Conservation (phyloP, 2,888 invertebrate species). For the Xanthorhoe spadicearia region DNA sequence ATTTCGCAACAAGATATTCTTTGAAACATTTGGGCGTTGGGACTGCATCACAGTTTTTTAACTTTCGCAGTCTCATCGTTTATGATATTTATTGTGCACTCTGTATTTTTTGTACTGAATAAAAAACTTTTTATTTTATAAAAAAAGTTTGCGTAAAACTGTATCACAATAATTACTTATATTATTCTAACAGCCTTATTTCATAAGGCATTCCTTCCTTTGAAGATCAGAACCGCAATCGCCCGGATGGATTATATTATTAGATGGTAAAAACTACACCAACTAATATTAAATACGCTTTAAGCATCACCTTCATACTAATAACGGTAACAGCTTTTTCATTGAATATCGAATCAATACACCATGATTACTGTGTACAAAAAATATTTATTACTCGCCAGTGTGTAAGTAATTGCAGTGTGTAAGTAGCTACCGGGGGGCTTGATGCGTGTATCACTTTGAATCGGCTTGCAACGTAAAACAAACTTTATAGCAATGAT, state of each 20-base stretch:
- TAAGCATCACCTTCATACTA: slow-evolving; percentile 22
- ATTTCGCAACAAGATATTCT: too few relatives aligned
- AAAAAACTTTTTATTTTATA: too few relatives aligned
- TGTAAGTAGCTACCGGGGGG: slow-evolving; percentile 37
- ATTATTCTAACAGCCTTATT: too few relatives aligned
- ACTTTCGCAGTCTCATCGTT: too few relatives aligned
- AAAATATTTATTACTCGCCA: slow-evolving; percentile 42
- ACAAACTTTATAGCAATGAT: neutral
- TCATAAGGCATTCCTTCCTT: too few relatives aligned
- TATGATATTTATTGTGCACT: too few relatives aligned
- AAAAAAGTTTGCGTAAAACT: too few relatives aligned
- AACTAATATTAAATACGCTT: slow-evolving; percentile 14
- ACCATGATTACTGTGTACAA: slow-evolving; percentile 40
- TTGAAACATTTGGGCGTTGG: too few relatives aligned
- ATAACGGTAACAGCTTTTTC: slow-evolving; percentile 42
- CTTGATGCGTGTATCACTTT: slow-evolving; percentile 15
- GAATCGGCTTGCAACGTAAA: slow-evolving; percentile 4
- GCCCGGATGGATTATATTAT: neutral
- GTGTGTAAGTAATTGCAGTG: slow-evolving; percentile 42
- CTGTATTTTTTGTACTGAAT: too few relatives aligned
- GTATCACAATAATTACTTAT: too few relatives aligned
- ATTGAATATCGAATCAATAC: slow-evolving; percentile 43
- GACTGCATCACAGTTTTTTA: too few relatives aligned
- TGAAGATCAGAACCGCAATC: neutral
- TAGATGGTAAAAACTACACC: neutral